These are phyloP conservation scores for Bombus affinis DNA, from an alignment of 1,140 invertebrate species.

Conservation along the genomic window DNA sequence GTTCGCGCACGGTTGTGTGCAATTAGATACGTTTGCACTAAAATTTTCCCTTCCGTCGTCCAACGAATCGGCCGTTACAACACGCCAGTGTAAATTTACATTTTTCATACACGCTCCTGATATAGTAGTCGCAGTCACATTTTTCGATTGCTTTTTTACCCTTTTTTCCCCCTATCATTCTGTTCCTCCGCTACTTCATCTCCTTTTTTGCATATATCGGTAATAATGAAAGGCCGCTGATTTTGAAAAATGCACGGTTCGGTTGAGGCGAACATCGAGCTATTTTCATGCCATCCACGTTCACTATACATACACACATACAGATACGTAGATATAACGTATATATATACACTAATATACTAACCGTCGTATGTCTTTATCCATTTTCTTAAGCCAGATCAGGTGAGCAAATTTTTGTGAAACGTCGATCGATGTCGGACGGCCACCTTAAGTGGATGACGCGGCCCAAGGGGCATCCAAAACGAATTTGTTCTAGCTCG, in stretches of 20 bases:
- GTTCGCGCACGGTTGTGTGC: not conserved
- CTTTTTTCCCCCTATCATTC: not conserved
- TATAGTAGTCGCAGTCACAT: not conserved
- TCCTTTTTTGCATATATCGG: not conserved
- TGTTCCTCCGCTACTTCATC: not conserved
- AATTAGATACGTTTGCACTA: slow-evolving; percentile 40
- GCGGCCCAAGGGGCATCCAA: slow-evolving; percentile 24
- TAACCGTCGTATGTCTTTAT: not conserved
- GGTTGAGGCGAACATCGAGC: not conserved
- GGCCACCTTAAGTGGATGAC: slow-evolving; percentile 29
- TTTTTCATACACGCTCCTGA: not conserved
- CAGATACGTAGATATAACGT: too few species aligned
- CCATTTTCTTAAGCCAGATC: not conserved
- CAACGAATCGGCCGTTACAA: not conserved
- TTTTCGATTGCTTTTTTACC: not conserved
- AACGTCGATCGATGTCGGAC: slow-evolving; percentile 16
- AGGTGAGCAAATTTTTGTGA: slow-evolving; percentile 23
- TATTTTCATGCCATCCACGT: slow-evolving; percentile 15
- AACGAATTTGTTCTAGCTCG: slow-evolving; percentile 39
- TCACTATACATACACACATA: not conserved
- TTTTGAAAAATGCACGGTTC: slow-evolving; percentile 13
- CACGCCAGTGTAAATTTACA: slow-evolving; percentile 11
- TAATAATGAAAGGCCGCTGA: slow-evolving; percentile 12
- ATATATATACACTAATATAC: not conserved
- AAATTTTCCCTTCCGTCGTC: slow-evolving; percentile 12